These are phyloP conservation scores for Orthosia gracilis DNA, from an alignment of 2,888 invertebrate genomes.

Conservation along the genomic window DNA sequence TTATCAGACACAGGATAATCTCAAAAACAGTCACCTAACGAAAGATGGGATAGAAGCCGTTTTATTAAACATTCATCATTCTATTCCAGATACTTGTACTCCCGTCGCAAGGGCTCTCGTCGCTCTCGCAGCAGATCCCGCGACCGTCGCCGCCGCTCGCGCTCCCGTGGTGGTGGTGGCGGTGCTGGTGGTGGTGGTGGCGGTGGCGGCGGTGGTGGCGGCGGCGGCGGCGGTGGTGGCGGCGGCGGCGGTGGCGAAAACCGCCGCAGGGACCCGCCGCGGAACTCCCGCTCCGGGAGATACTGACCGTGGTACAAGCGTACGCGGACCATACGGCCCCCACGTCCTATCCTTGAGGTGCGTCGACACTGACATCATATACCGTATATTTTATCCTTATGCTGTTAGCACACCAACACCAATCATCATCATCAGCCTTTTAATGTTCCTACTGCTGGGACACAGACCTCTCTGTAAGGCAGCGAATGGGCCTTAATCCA, in stretches of 20 bases:
- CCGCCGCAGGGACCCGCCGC: slow-evolving; percentile 89
- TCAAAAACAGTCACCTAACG: no score
- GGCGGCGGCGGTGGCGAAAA: slow-evolving; percentile 57
- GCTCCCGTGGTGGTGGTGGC: slow-evolving; percentile 82
- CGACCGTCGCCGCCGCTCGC: slow-evolving; percentile 91
- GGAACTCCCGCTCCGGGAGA: slow-evolving; percentile 91
- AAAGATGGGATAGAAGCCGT: no score
- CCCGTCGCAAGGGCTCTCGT: slow-evolving; percentile 92
- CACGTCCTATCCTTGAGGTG: slow-evolving; percentile 29
- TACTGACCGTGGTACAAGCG: slow-evolving; percentile 78
- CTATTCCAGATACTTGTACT: slow-evolving; percentile 92
- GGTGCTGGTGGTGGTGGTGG: slow-evolving; percentile 9
- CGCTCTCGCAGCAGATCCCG: slow-evolving; percentile 83
- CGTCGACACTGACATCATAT: slow-evolving; percentile 10
- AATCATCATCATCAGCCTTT: not conserved
- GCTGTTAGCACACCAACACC: not conserved
- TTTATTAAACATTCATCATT: not conserved
- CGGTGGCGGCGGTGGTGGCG: not conserved
- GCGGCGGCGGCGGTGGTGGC: not conserved
- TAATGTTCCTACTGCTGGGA: no score
- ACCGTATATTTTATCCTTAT: not conserved
- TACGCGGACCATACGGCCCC: not conserved
- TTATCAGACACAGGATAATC: no score
- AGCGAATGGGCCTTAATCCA: no score
- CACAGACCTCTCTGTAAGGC: no score